Conservation (phyloP, 2,888 invertebrate species). For the Alloplasta piceator region DNA sequence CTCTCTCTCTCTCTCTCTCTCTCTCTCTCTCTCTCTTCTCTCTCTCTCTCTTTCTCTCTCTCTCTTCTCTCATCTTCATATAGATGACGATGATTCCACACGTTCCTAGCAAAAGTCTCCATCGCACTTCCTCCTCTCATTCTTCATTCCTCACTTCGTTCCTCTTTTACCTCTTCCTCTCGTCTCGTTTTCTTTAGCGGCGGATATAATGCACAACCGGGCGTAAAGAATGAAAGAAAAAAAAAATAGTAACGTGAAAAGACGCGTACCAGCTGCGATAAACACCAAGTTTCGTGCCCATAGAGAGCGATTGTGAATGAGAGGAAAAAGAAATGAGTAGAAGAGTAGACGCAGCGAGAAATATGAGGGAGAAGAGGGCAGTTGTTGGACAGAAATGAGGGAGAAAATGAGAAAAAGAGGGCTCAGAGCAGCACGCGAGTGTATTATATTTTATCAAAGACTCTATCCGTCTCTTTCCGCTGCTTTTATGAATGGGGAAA, state of each 20-base stretch:
- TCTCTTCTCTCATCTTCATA: neutral
- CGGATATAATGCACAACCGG: slow-evolving; percentile 25
- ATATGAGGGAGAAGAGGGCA: slow-evolving; percentile 68
- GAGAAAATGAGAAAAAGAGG: slow-evolving; percentile 65
- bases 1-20: too few relatives aligned
- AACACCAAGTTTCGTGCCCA: slow-evolving; percentile 36
- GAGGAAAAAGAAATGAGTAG: slow-evolving; percentile 36
- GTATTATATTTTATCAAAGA: neutral
- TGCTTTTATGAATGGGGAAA: slow-evolving; percentile 76
- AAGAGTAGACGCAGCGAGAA: slow-evolving; percentile 61
- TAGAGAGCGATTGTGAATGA: slow-evolving; percentile 30
- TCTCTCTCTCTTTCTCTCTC: neutral
- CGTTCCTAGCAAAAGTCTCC: slow-evolving; percentile 45
- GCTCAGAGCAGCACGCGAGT: slow-evolving; percentile 68
- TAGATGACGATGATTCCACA: slow-evolving; percentile 50
- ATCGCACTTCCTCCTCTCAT: slow-evolving; percentile 42
- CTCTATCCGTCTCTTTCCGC: slow-evolving; percentile 37
- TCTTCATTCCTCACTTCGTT: slow-evolving; percentile 27
- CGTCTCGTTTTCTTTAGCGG: slow-evolving; percentile 42
- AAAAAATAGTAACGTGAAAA: slow-evolving; percentile 51
- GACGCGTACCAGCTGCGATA: slow-evolving; percentile 47
- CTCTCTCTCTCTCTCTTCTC: too few relatives aligned
- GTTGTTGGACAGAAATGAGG: slow-evolving; percentile 63
- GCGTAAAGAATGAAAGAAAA: slow-evolving; percentile 31
- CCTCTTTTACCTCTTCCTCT: slow-evolving; percentile 16